Conservation (phyloP, 2,797 vertebrate species). For the Spinus olivaceus region DNA sequence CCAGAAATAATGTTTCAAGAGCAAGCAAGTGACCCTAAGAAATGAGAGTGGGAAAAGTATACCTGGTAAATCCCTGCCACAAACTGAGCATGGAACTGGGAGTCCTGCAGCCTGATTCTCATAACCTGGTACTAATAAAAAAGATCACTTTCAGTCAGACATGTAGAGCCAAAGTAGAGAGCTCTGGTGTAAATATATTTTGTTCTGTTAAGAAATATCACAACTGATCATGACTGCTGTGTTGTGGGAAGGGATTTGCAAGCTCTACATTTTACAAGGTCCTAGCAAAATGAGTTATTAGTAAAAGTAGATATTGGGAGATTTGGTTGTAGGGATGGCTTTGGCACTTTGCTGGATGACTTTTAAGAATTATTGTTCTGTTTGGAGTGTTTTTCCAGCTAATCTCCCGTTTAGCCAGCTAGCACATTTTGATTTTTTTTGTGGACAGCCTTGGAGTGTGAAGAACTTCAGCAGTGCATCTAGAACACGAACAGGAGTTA, state of each 20-base stretch:
- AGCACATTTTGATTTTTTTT: background rate
- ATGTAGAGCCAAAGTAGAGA: background rate
- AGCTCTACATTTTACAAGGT: background rate
- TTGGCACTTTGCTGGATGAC: background rate
- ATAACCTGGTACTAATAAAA: background rate
- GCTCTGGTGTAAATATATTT: background rate
- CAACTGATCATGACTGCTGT: background rate
- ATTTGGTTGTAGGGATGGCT: background rate
- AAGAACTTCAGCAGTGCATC: background rate
- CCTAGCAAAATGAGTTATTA: background rate
- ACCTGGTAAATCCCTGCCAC: background rate
- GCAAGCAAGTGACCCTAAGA: background rate
- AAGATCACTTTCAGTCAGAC: background rate
- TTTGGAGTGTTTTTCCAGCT: background rate
- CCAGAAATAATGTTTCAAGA: background rate
- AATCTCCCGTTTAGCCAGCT: background rate
- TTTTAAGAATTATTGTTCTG: background rate
- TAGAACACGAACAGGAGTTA: background rate
- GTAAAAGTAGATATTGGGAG: background rate
- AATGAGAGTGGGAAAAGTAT: background rate
- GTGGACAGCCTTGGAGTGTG: background rate
- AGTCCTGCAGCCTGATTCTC: background rate
- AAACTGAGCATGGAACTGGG: background rate
- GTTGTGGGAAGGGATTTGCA: background rate
- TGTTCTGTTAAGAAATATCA: background rate